Evolutionary conservation across 2,113 vertebrate genomes (phyloP).

Genomic region (Tympanuchus pallidicinctus): DNA sequence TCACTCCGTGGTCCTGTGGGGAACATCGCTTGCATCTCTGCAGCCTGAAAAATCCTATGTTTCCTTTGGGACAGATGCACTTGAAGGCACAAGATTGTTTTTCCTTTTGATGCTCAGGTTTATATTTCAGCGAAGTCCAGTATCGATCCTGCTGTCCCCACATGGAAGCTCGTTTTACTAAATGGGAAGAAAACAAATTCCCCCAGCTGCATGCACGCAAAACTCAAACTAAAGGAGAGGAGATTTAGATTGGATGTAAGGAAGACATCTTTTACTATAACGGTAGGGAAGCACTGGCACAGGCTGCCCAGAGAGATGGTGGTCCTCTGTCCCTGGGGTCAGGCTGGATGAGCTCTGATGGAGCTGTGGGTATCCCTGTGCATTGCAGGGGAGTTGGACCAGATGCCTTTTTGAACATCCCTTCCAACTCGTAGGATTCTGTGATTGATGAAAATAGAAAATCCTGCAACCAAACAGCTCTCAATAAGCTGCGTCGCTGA

Average conservation of each 20-base stretch:
- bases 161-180: conserved; percentile 65
- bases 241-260: no score
- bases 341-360: no score
- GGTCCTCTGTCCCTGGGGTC: no score
- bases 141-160: conserved; percentile 36
- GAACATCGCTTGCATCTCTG: background rate
- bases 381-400: no score
- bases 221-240: no score
- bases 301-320: no score
- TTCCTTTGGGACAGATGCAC: conserved; percentile 55
- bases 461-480: background rate
- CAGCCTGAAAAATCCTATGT: conserved; percentile 25
- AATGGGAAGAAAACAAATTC: conserved; percentile 34
- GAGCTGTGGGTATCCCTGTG: no score
- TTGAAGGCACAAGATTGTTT: conserved; percentile 47
- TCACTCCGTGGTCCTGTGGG: conserved; percentile 33
- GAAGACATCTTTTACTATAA: no score
- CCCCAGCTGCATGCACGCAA: conserved; percentile 3
- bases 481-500: rapidly evolving
- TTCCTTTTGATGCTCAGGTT: conserved; percentile 58
- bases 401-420: no score
- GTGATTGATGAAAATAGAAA: conserved; percentile 20
- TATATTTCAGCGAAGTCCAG: conserved; percentile 51
- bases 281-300: no score
- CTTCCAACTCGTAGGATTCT: no score